Evolutionary conservation across 2,888 invertebrate genomes (phyloP).

Genomic region (Dicranocentrus wangi): DNA sequence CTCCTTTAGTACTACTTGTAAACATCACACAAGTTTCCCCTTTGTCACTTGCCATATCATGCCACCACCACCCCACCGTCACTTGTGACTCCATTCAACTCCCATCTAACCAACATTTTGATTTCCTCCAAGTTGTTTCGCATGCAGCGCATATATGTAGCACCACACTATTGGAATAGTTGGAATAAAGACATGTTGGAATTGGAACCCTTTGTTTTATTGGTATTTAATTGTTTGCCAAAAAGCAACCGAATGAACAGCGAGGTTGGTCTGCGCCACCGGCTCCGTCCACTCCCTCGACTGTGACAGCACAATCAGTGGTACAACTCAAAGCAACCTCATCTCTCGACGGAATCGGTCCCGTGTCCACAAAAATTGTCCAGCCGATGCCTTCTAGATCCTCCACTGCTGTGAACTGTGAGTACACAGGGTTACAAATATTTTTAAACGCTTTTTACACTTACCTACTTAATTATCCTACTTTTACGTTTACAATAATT

Average conservation of each 20-base stretch:
- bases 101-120: too few species aligned
- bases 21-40: too few species aligned
- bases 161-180: too few species aligned
- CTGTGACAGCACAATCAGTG: constrained; percentile 68
- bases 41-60: too few species aligned
- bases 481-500: background rate
- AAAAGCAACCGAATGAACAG: constrained; percentile 34
- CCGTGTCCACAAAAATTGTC: constrained; percentile 69
- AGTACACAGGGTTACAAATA: constrained; percentile 26
- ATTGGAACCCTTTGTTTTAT: background rate
- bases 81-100: too few species aligned
- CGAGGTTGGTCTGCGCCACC: constrained; percentile 67
- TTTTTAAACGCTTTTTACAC: background rate
- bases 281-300: constrained; percentile 65
- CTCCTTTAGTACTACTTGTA: too few species aligned
- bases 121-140: too few species aligned
- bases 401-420: constrained; percentile 64
- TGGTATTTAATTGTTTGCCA: background rate
- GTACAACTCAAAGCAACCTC: constrained; percentile 69
- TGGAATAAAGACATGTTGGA: too few species aligned
- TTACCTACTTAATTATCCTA: background rate
- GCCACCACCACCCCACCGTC: too few species aligned
- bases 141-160: background rate
- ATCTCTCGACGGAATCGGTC: constrained; percentile 70
- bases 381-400: constrained; percentile 68